These are phyloP conservation scores for Chironomus tepperi DNA, from an alignment of 1,140 invertebrate genomes.

Conservation along the genomic window DNA sequence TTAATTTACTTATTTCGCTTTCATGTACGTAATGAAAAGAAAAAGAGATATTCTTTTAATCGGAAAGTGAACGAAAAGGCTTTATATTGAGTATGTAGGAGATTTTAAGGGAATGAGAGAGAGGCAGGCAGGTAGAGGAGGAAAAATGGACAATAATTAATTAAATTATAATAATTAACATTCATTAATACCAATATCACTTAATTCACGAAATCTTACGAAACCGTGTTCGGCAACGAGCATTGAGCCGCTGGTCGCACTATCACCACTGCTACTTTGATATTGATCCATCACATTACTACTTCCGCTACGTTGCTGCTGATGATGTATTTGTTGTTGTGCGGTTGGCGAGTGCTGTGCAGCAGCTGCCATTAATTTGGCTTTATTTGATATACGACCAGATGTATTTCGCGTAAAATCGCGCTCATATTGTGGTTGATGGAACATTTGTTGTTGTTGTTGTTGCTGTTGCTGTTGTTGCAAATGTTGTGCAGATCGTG, in stretches of 20 bases:
- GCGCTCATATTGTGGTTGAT: constrained; percentile 17
- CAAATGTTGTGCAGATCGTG: not conserved
- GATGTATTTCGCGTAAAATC: constrained; percentile 17
- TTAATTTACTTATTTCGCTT: too few relatives aligned
- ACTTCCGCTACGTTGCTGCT: not conserved
- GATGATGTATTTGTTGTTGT: constrained; percentile 21
- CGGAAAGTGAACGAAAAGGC: too few relatives aligned
- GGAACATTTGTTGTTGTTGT: constrained; percentile 14
- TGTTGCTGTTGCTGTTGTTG: constrained; percentile 21
- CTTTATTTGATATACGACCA: constrained; percentile 19
- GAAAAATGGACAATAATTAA: constrained; percentile 14
- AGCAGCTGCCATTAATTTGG: constrained; percentile 4
- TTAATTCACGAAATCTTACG: constrained; percentile 64
- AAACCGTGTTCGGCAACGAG: constrained; percentile 78
- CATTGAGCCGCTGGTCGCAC: constrained; percentile 48
- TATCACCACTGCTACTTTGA: constrained; percentile 27
- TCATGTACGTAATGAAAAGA: too few relatives aligned
- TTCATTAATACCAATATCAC: constrained; percentile 37
- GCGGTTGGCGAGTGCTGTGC: not conserved
- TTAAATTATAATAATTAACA: constrained; percentile 22
- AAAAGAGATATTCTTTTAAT: too few relatives aligned
- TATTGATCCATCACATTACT: constrained; percentile 22
- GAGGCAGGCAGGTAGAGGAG: not conserved
- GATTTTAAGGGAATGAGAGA: too few relatives aligned
- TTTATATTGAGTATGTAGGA: too few relatives aligned